A percentile compares a stretch with the other conserved stretches of the same genome.
Evolutionary conservation across 1,140 invertebrate genomes (phyloP).

Genomic region (honey bee (Apis mellifera)): Amel_HAv3.1 CM009934.2:7745001-7745500

Average conservation of each 20-base stretch:
- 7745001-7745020: conserved; percentile 50
- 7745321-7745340: too few species aligned
- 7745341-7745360: too few species aligned
- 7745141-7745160: not conserved
- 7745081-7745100: conserved; percentile 34
- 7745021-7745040: conserved; percentile 43
- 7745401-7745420: too few species aligned
- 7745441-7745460: not conserved
- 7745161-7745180: not conserved
- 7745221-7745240: too few species aligned
- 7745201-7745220: not conserved
- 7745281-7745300: too few species aligned
- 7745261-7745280: not conserved
- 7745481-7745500: conserved; percentile 8
- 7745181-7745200: not conserved
- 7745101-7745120: conserved; percentile 8
- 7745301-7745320: too few species aligned
- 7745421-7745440: too few species aligned
- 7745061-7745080: conserved; percentile 30
- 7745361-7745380: too few species aligned
- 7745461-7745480: not conserved
- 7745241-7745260: not conserved
- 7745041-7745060: conserved; percentile 18
- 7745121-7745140: not conserved
- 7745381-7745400: too few species aligned